Evolutionary conservation across 2,113 vertebrate species (phyloP).

Genomic region (Pituophis catenifer): DNA sequence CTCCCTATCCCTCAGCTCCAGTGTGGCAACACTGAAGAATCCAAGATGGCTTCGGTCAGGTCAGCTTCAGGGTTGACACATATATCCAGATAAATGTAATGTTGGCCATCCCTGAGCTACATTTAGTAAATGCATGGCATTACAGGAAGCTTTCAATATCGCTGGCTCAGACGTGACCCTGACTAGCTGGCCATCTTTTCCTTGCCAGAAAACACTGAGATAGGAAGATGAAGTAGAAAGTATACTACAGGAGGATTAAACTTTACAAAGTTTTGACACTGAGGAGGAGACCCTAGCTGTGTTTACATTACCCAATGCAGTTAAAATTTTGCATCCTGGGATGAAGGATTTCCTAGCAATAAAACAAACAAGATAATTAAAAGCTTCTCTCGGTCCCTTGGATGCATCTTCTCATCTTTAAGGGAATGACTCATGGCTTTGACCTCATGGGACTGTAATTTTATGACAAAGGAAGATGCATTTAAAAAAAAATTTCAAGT

Average conservation of each 20-base stretch:
- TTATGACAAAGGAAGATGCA: neutral
- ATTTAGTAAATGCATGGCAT: neutral
- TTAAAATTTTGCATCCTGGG: neutral
- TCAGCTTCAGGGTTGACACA: too few relatives aligned
- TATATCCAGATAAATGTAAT: neutral
- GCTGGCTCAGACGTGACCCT: neutral
- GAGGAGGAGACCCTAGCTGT: neutral
- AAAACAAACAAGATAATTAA: conserved; percentile 8
- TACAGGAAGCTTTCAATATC: neutral
- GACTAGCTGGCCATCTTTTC: neutral
- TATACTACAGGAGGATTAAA: neutral
- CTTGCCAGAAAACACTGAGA: neutral
- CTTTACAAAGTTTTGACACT: neutral
- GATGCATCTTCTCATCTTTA: neutral
- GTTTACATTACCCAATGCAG: conserved; percentile 1
- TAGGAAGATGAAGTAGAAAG: neutral
- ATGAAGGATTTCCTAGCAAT: conserved; percentile 9
- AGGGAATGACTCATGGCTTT: neutral
- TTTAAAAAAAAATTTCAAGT: neutral
- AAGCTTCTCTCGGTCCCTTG: neutral
- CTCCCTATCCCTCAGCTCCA: too few relatives aligned
- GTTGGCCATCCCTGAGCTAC: neutral
- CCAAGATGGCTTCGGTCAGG: too few relatives aligned
- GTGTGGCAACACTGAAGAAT: too few relatives aligned
- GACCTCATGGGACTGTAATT: neutral